These are phyloP conservation scores for Astropecten irregularis DNA, from an alignment of 53 echinoderm and acorn worm species.

Conservation along the genomic window DNA sequence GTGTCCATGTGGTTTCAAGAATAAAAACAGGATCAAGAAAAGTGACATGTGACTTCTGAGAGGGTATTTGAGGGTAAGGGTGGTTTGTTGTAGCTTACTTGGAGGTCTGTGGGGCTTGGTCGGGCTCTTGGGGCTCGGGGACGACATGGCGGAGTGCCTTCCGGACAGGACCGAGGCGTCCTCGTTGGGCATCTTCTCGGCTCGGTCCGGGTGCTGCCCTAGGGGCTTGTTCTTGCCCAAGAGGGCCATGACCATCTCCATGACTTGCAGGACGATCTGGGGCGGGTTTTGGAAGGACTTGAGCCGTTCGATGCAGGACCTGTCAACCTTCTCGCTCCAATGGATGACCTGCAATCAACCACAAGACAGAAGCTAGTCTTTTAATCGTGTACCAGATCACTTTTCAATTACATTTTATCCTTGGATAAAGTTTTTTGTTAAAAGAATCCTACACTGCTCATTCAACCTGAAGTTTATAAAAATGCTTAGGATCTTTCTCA, in stretches of 20 bases:
- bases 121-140: constrained; percentile 73
- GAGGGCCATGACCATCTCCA: constrained; percentile 97
- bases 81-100: constrained; percentile 44
- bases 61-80: no score
- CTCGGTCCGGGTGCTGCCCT: constrained; percentile 45
- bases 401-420: no score
- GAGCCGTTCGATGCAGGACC: constrained; percentile 87
- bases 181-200: constrained; percentile 72
- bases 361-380: no score
- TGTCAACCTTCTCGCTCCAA: constrained; percentile 89
- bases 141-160: constrained; percentile 67
- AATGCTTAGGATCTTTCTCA: no score
- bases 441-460: no score
- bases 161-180: constrained; percentile 88
- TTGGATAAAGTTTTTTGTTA: no score
- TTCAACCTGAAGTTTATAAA: no score
- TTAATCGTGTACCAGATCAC: no score
- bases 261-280: constrained; percentile 86
- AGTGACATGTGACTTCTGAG: no score
- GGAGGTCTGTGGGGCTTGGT: constrained; percentile 60
- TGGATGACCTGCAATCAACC: constrained; percentile 82
- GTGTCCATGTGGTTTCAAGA: no score
- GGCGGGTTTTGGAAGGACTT: constrained; percentile 90
- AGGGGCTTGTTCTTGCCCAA: constrained; percentile 84
- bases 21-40: no score